phyloP scores from a whole-genome alignment of 1,140 invertebrate genomes.

The Conus betulinus region DNA sequence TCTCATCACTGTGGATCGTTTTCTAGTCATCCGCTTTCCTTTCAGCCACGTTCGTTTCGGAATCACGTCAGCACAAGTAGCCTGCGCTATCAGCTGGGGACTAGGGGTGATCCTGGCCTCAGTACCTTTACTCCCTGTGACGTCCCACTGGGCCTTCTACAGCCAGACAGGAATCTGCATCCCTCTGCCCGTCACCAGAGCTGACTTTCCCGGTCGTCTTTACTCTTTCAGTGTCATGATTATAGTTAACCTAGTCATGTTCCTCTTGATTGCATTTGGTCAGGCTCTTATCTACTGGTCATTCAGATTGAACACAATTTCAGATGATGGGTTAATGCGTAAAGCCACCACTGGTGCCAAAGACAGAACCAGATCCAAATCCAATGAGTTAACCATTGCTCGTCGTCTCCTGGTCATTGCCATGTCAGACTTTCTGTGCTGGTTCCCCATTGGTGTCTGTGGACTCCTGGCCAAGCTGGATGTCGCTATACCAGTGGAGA shows the following conservation, averaged over 20 bases:
- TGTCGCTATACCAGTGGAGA: background rate
- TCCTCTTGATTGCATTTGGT: slow-evolving; percentile 36
- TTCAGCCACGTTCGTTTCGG: slow-evolving; percentile 42
- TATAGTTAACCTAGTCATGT: slow-evolving; percentile 34
- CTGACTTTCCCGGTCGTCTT: slow-evolving; percentile 39
- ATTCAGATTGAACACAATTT: background rate
- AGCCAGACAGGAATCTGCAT: slow-evolving; percentile 47
- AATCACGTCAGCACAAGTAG: slow-evolving; percentile 18
- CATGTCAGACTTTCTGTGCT: slow-evolving; percentile 41
- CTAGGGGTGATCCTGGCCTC: slow-evolving; percentile 34
- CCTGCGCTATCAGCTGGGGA: slow-evolving; percentile 33
- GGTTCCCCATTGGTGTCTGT: slow-evolving; percentile 37
- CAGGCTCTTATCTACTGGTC: slow-evolving; percentile 45
- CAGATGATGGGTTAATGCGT: background rate
- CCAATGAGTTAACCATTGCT: slow-evolving; percentile 28
- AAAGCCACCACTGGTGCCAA: background rate
- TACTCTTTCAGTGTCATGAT: slow-evolving; percentile 48
- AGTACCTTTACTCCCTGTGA: slow-evolving; percentile 15
- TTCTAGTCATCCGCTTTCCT: slow-evolving; percentile 55
- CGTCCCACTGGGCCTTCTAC: slow-evolving; percentile 29
- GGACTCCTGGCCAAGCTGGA: background rate
- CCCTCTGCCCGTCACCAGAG: slow-evolving; percentile 42
- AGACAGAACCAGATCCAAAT: background rate
- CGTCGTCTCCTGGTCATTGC: slow-evolving; percentile 17
- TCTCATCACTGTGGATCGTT: slow-evolving; percentile 57